Conservation (phyloP, 2,113 vertebrate species). For the Abramis brama region DNA sequence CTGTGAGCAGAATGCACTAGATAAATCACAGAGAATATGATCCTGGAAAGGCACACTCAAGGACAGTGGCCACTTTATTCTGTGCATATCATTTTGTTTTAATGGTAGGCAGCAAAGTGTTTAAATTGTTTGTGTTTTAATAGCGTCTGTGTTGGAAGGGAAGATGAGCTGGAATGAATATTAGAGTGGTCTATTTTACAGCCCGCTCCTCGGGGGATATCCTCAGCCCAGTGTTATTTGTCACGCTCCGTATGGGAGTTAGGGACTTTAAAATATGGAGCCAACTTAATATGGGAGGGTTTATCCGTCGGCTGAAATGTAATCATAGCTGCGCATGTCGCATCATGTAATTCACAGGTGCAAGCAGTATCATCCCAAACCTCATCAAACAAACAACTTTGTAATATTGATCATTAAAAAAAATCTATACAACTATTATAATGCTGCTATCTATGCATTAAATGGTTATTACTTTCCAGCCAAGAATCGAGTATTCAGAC, state of each 20-base stretch:
- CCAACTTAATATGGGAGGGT: constrained; percentile 33
- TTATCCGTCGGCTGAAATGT: constrained; percentile 39
- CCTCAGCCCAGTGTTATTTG: constrained; percentile 20
- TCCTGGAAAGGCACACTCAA: constrained; percentile 28
- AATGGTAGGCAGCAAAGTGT: constrained; percentile 18
- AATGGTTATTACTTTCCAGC: too few relatives aligned
- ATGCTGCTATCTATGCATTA: neutral
- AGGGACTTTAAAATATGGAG: constrained; percentile 30
- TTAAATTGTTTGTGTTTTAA: constrained; percentile 48
- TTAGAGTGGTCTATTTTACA: constrained; percentile 37
- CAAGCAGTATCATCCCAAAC: neutral
- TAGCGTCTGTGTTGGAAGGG: constrained; percentile 29
- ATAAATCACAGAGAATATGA: constrained; percentile 30
- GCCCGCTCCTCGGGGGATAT: constrained; percentile 28
- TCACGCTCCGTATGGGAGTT: constrained; percentile 30
- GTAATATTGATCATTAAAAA: neutral
- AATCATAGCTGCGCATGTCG: neutral
- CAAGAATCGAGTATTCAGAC: too few relatives aligned
- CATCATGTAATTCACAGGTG: neutral
- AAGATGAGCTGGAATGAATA: constrained; percentile 25
- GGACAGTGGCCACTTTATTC: constrained; percentile 28
- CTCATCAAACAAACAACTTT: neutral
- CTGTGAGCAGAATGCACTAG: neutral
- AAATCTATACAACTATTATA: neutral
- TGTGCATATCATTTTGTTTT: constrained; percentile 31